phyloP scores from a whole-genome alignment of 2,113 vertebrate species.

The Pseudorhombus dupliciocellatus region DNA sequence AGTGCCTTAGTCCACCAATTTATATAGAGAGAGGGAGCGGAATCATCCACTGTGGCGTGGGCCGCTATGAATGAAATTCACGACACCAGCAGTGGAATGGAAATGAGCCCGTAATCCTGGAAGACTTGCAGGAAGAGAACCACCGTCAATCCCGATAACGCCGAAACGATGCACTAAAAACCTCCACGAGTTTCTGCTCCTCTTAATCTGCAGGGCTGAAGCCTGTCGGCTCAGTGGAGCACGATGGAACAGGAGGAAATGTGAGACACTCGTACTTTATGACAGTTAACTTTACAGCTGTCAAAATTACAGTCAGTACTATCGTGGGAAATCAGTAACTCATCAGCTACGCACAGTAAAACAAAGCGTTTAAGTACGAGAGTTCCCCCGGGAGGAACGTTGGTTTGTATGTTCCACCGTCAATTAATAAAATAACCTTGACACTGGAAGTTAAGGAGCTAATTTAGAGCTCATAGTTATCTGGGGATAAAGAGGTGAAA shows the following conservation, averaged over 20 bases:
- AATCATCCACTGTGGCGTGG: conserved; percentile 19
- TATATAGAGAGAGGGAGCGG: conserved; percentile 27
- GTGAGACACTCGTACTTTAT: too few species aligned
- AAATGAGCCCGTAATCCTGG: neutral
- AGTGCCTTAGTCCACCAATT: conserved; percentile 10
- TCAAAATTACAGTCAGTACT: too few species aligned
- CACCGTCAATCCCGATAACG: neutral
- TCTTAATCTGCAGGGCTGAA: neutral
- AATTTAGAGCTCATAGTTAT: conserved; percentile 29
- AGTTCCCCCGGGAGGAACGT: neutral
- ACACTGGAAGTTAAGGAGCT: conserved; percentile 12
- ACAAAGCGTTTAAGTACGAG: neutral
- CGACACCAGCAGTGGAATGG: neutral
- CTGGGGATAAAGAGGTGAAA: conserved; percentile 25
- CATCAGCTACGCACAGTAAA: neutral
- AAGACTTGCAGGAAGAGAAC: conserved; percentile 3
- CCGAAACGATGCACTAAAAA: neutral
- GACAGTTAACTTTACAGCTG: too few species aligned
- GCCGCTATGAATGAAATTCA: conserved; percentile 14
- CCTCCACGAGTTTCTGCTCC: neutral
- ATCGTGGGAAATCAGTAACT: too few species aligned
- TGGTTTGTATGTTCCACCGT: neutral
- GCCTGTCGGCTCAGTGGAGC: neutral
- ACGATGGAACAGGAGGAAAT: too few species aligned
- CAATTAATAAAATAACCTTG: conserved; percentile 16